These are phyloP conservation scores for Epiblema foenella DNA, from an alignment of 2,888 invertebrate species.

Conservation along the genomic window DNA sequence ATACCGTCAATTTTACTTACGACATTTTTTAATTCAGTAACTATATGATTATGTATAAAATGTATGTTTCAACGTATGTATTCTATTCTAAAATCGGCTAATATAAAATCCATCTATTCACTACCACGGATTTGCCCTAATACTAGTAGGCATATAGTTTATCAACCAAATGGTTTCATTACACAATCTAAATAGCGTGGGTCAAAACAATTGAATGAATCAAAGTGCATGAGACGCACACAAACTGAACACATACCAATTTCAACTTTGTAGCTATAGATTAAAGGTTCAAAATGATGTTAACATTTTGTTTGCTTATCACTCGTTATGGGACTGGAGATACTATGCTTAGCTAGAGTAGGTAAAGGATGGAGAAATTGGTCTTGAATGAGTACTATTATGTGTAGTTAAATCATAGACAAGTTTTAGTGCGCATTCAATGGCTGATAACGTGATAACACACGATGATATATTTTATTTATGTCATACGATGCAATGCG, in stretches of 20 bases:
- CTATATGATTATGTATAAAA: constrained; percentile 28
- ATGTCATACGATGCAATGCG: too few relatives aligned
- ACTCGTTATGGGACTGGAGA: constrained; percentile 2
- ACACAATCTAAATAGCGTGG: constrained; percentile 30
- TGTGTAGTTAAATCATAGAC: background rate
- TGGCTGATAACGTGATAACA: too few relatives aligned
- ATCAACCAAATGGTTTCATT: constrained; percentile 22
- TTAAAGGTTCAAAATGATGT: background rate
- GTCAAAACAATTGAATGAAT: constrained; percentile 40
- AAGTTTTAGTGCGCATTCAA: background rate
- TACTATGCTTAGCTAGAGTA: constrained; percentile 8
- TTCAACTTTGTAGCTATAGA: background rate
- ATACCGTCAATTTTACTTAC: constrained; percentile 4
- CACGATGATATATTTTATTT: too few relatives aligned
- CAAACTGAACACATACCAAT: background rate
- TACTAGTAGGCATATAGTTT: constrained; percentile 18
- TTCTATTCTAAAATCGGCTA: constrained; percentile 26
- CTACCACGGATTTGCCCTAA: constrained; percentile 22
- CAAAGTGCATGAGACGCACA: constrained; percentile 19
- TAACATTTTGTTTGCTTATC: background rate
- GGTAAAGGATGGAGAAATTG: background rate
- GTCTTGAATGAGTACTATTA: background rate
- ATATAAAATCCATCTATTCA: constrained; percentile 25
- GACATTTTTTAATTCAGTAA: constrained; percentile 13
- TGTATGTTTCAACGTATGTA: constrained; percentile 11